phyloP scores from a whole-genome alignment of 1,140 invertebrate genomes.

The Melanaphis sacchari region DNA sequence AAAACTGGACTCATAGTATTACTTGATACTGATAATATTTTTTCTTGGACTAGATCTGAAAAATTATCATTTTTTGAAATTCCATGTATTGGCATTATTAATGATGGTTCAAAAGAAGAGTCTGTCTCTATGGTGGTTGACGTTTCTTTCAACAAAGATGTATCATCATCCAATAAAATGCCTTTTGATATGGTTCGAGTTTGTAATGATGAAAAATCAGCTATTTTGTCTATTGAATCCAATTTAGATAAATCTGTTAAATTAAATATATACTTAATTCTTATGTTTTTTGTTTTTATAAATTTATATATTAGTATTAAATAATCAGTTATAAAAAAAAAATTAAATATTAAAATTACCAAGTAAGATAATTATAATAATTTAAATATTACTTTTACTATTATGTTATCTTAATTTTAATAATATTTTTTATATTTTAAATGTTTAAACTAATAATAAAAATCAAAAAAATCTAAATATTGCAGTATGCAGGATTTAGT shows the following conservation, averaged over 20 bases:
- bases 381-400: too few species aligned
- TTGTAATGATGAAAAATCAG: neutral
- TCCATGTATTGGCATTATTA: neutral
- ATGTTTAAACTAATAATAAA: too few species aligned
- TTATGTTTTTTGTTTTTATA: neutral
- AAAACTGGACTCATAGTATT: neutral
- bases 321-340: too few species aligned
- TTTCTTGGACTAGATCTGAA: neutral
- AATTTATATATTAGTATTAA: neutral
- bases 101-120: neutral
- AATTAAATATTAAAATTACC: neutral
- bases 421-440: too few species aligned
- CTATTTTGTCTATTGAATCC: neutral
- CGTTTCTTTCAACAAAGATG: neutral
- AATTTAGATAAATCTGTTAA: neutral
- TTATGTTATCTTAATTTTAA: too few species aligned
- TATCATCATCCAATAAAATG: neutral
- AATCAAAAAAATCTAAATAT: too few species aligned
- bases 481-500: too few species aligned
- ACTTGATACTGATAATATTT: neutral
- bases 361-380: neutral
- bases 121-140: neutral
- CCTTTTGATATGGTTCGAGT: neutral
- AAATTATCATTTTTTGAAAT: neutral
- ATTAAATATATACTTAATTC: neutral